A percentile compares a stretch with the other conserved stretches of the same genome.
phyloP scores from a whole-genome alignment of 2,797 vertebrate genomes.

The Brachyrhaphis roseni region DNA sequence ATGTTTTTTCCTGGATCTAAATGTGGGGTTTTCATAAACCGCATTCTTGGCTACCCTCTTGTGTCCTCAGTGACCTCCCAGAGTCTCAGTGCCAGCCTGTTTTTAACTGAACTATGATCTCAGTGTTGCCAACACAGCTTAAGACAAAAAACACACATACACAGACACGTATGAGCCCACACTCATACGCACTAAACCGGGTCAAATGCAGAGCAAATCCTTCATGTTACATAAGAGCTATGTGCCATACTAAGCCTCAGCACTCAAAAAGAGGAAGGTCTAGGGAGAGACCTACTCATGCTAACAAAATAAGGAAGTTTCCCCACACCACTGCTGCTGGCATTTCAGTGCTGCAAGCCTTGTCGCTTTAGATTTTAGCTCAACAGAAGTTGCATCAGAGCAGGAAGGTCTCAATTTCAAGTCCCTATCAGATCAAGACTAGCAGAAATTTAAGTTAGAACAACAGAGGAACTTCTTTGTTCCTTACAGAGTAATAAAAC shows the following conservation, averaged over 20 bases:
- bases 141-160: conserved; percentile 30
- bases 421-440: background rate
- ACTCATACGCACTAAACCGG: conserved; percentile 39
- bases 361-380: conserved; percentile 17
- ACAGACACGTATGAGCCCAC: background rate
- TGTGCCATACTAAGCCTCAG: conserved; percentile 18
- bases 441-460: conserved; percentile 12
- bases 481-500: conserved; percentile 24
- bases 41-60: conserved; percentile 55
- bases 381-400: conserved; percentile 8
- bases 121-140: conserved; percentile 10
- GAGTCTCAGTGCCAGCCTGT: conserved; percentile 26
- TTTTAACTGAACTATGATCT: conserved; percentile 53
- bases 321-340: background rate
- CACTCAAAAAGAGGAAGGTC: conserved; percentile 6
- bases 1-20: conserved; percentile 69
- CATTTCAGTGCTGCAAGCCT: conserved; percentile 7
- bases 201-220: conserved; percentile 50
- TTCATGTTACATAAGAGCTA: conserved; percentile 58
- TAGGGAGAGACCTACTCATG: background rate
- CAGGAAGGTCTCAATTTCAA: conserved; percentile 4
- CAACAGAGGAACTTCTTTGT: conserved; percentile 5
- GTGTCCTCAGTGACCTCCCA: conserved; percentile 53
- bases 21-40: conserved; percentile 61
- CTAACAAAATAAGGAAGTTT: conserved; percentile 12